Evolutionary conservation across 2,113 vertebrate genomes (phyloP).

Genomic region (Malurus alboscapulatus): DNA sequence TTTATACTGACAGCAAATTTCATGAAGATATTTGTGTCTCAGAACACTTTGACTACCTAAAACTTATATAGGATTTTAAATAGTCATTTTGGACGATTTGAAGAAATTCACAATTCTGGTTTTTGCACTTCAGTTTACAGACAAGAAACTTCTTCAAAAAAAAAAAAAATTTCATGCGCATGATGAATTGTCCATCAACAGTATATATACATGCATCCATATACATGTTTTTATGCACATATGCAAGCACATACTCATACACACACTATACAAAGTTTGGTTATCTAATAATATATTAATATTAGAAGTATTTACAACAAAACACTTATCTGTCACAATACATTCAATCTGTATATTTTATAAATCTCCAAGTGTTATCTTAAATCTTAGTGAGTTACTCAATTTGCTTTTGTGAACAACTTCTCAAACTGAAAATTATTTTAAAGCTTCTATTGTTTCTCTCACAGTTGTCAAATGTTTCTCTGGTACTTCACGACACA

Average conservation of each 20-base stretch:
- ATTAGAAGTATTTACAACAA: not conserved
- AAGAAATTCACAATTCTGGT: not conserved
- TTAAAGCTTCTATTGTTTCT: not conserved
- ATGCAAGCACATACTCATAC: not conserved
- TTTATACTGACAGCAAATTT: conserved; percentile 3
- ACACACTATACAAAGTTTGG: not conserved
- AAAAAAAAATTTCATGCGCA: conserved; percentile 1
- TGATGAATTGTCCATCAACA: conserved; percentile 6
- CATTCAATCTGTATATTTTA: not conserved
- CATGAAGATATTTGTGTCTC: not conserved
- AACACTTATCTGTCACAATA: not conserved
- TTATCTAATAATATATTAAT: not conserved
- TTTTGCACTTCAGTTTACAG: conserved; percentile 41
- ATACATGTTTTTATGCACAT: not conserved
- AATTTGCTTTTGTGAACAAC: not conserved
- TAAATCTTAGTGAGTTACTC: not conserved
- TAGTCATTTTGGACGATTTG: not conserved
- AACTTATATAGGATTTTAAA: not conserved
- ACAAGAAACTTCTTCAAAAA: conserved; percentile 38
- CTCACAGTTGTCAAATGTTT: not conserved
- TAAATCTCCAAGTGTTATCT: not conserved
- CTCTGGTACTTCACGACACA: not conserved
- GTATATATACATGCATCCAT: not conserved
- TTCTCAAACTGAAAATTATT: not conserved
- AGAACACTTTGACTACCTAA: not conserved